Conservation (phyloP, 2,888 invertebrate species). For the Octodonta nipae region DNA sequence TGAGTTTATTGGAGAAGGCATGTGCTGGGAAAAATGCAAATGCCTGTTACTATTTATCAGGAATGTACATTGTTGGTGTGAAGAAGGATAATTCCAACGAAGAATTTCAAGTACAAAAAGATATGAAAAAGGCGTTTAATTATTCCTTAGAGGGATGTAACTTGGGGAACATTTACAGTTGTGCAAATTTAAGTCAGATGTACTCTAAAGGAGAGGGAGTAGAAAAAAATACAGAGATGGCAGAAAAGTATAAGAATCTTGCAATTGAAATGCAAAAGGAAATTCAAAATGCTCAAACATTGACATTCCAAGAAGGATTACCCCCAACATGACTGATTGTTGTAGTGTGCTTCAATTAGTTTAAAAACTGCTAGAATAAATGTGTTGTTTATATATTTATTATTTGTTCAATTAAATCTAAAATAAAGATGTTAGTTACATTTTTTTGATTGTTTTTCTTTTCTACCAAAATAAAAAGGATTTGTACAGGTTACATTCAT, state of each 20-base stretch:
- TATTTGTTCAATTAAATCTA: slow-evolving; percentile 1
- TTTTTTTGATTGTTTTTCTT: too few relatives aligned
- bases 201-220: slow-evolving; percentile 69
- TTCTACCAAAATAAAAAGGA: too few relatives aligned
- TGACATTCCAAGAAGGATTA: slow-evolving; percentile 40
- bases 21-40: slow-evolving; percentile 32
- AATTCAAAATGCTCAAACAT: slow-evolving; percentile 34
- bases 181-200: slow-evolving; percentile 82
- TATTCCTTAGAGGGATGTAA: slow-evolving; percentile 72
- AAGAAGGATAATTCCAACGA: slow-evolving; percentile 34
- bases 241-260: slow-evolving; percentile 57
- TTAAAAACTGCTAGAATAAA: neutral
- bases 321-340: slow-evolving; percentile 8
- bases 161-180: slow-evolving; percentile 70
- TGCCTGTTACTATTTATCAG: slow-evolving; percentile 66
- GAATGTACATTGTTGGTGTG: slow-evolving; percentile 64
- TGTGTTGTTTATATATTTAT: slow-evolving; percentile 2
- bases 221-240: slow-evolving; percentile 53
- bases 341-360: too few relatives aligned
- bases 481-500: too few relatives aligned
- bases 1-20: slow-evolving; percentile 40
- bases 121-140: slow-evolving; percentile 65
- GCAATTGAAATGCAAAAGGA: slow-evolving; percentile 61
- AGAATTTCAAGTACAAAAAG: slow-evolving; percentile 39
- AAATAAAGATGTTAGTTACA: neutral